Evolutionary conservation across 2,888 invertebrate species (phyloP).

Genomic region (Ethmia dodecea): DNA sequence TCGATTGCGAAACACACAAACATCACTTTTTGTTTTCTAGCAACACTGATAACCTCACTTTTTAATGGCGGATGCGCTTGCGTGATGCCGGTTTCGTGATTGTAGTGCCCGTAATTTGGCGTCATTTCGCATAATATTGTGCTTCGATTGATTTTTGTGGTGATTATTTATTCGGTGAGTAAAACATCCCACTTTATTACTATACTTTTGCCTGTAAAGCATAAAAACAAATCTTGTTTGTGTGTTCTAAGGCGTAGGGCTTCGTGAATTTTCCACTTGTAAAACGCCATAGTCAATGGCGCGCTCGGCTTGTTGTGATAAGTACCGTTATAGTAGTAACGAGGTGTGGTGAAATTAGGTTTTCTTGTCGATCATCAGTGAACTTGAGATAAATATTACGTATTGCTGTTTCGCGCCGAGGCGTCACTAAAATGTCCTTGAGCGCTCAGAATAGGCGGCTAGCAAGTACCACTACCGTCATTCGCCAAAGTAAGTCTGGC

Average conservation of each 20-base stretch:
- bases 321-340: slow-evolving; percentile 42
- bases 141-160: slow-evolving; percentile 40
- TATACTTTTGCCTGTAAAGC: neutral
- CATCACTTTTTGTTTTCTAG: slow-evolving; percentile 13
- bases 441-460: slow-evolving; percentile 53
- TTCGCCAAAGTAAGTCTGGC: neutral
- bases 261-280: slow-evolving; percentile 59
- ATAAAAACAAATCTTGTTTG: slow-evolving; percentile 3
- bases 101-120: slow-evolving; percentile 64
- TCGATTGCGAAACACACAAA: slow-evolving; percentile 4
- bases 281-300: slow-evolving; percentile 58
- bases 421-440: slow-evolving; percentile 45
- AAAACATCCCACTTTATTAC: slow-evolving; percentile 11
- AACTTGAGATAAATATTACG: slow-evolving; percentile 22
- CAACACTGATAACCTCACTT: slow-evolving; percentile 49
- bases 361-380: slow-evolving; percentile 14
- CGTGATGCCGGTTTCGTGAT: slow-evolving; percentile 75
- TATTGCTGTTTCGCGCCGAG: slow-evolving; percentile 38
- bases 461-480: slow-evolving; percentile 21
- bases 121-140: slow-evolving; percentile 52
- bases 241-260: slow-evolving; percentile 17
- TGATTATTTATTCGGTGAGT: slow-evolving; percentile 41
- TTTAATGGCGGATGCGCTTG: slow-evolving; percentile 73
- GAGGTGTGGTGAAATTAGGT: slow-evolving; percentile 24
- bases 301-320: slow-evolving; percentile 43